Base-by-base conservation (phyloP, 2,888 invertebrate genomes). In the Xanthia icteritia region DNA sequence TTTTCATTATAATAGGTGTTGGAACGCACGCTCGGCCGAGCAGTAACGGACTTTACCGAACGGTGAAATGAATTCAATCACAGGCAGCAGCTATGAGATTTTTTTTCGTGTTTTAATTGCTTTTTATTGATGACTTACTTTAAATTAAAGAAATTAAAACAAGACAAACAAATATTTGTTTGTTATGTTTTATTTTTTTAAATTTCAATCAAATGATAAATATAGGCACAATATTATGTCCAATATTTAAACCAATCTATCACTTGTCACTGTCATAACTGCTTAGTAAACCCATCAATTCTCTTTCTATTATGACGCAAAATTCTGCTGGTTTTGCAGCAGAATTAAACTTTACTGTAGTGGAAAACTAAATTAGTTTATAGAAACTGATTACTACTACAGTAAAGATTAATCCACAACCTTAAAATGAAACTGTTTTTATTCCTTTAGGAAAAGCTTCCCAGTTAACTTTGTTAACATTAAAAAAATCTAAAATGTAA, bases 1-100 rank as follows among this genome's bases (percentile, higher is more conserved):
- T 89, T 89, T 85, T 78, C 76, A 82, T 79, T 74, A 84, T 74
- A 85, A 87, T 79, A 87, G 88, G 86, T 87, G 88, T 85, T 74
- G 76, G 77, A 79, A 77, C n/a, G 71, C 73, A 74, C 86, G 89
- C 81, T 78, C 66, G 45, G 85, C 64, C 79, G 82, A 73, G 23
- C 76, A 68, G 42, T 84, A 77, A 73, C 85, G 85, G 76, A 85
- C 68, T 84, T 86, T 51, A 54, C 71, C 78, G 81, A 86, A 76
- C 65, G 54, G 36, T 67, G 70, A 67, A 86, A 88, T 73, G 27
- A 83, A 88, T 81, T 83, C 79, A 72, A 82, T 85, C 61, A 74
- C 36, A 36, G 67, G 45, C 66, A 66, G 58, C 20, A 45, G 42
- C 27, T n/a, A 65, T 31, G 71, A 54, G 51, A 56, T 36, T 20